Conservation (phyloP, 2,797 vertebrate genomes). For the Hafferia zeledoni region DNA sequence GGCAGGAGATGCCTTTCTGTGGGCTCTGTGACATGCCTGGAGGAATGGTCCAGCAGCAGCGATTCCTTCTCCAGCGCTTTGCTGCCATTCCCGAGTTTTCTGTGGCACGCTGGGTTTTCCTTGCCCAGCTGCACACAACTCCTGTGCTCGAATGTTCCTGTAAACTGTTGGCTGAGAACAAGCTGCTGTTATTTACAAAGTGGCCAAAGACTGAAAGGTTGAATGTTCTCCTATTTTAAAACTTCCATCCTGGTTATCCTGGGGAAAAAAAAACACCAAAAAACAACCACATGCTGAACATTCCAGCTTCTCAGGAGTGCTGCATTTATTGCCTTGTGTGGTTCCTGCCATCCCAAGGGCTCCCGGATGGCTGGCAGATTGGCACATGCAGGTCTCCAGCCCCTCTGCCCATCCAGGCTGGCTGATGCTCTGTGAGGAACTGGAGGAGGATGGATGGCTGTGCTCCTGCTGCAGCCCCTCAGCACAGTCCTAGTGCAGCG, state of each 20-base stretch:
- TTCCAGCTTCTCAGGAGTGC: background rate
- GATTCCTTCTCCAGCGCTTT: background rate
- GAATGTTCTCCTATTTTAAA: background rate
- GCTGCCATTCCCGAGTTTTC: background rate
- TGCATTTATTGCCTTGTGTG: fast-evolving
- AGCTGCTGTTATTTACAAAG: too few species aligned
- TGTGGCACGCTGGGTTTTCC: background rate
- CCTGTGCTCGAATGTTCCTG: fast-evolving
- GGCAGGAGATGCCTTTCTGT: background rate
- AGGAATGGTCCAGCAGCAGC: background rate
- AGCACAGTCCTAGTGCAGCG: background rate
- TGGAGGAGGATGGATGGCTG: background rate
- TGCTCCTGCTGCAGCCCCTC: background rate
- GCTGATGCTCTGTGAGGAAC: fast-evolving
- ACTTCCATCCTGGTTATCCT: background rate
- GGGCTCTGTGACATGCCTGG: background rate
- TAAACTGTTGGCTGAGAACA: background rate
- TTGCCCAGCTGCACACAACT: background rate
- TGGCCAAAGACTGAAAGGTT: background rate
- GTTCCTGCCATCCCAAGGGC: background rate
- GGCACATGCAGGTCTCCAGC: too few species aligned
- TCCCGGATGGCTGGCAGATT: background rate
- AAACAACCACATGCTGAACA: fast-evolving
- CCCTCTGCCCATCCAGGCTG: background rate
- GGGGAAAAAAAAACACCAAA: too few species aligned